Percentiles rank a stretch among this genome's conserved stretches.
phyloP scores from a whole-genome alignment of 2,113 vertebrate genomes.

The Xyliphius kryptos region DNA sequence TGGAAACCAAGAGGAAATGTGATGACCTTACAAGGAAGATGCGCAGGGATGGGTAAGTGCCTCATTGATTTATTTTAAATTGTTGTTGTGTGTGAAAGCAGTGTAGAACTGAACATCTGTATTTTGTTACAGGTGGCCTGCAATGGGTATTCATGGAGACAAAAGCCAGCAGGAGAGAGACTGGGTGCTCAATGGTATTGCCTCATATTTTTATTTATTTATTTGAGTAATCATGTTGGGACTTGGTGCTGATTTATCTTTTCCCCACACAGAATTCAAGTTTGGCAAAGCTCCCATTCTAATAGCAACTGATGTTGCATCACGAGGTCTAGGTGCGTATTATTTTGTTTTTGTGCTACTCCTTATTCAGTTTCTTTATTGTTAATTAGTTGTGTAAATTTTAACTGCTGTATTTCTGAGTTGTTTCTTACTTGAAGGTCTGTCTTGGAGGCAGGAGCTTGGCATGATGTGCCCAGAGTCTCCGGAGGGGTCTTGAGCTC shows the following conservation, averaged over 20 bases:
- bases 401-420: constrained; percentile 97
- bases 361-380: no score
- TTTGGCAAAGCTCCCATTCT: constrained; percentile 97
- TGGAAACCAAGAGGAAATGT: constrained; percentile 94
- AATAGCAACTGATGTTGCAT: constrained; percentile 96
- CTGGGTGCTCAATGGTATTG: constrained; percentile 96
- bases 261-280: constrained; percentile 99
- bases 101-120: no score
- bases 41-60: constrained; percentile 94
- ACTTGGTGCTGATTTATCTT: no score
- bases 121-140: constrained; percentile 77
- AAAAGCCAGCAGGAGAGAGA: constrained; percentile 98
- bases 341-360: no score
- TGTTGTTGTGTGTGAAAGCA: no score
- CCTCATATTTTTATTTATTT: no score
- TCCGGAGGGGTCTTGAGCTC: constrained; percentile 96
- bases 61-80: no score
- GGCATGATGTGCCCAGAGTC: constrained; percentile 99
- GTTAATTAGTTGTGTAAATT: constrained; percentile 85
- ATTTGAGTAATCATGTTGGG: no score
- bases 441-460: constrained; percentile 99
- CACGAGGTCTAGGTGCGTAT: constrained; percentile 98
- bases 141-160: constrained; percentile 99
- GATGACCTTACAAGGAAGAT: constrained; percentile 96
- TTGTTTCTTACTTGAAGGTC: constrained; percentile 97